Base-by-base conservation (phyloP, 2,888 invertebrate species). In the Sepioteuthis lessoniana region DNA sequence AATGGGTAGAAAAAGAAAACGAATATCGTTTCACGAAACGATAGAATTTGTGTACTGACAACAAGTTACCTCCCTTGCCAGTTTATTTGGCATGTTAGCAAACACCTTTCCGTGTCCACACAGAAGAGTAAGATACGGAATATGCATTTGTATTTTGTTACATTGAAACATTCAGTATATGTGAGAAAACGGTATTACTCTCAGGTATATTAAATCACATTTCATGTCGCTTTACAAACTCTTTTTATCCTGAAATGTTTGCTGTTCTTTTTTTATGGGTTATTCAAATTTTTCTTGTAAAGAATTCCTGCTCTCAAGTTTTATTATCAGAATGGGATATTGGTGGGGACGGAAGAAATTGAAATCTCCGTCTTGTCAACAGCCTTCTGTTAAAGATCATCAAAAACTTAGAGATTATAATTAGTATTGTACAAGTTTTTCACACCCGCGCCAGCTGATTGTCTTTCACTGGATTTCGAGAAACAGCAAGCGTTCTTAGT, bases 21-120 rank as follows among this genome's bases (percentile, higher is more conserved):
- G 76, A 76, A 76, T 19, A 13, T 7, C 13, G n/a, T 76, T 76
- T 76, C 10, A n/a, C 76, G 31, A n/a, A 76, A 76, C n/a, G 76
- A 76, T 76, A 76, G 76, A 76, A 10, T n/a, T 31, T 31, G 76
- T 76, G 76, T 31, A 76, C 31, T 31, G 31, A 16, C 76, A 76
- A 76, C 76, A n/a, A 76, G 50, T 76, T 76, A 76, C 76, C 76
- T 76, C 76, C 76, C 76, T 76, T 76, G 16, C n/a, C 76, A n/a
- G 76, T 76, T n/a, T n/a, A n/a, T 31, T 31, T n/a, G 76, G n/a
- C 76, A 76, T n/a, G 31, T 76, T 16, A n/a, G 10, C 76, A 76
- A 76, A 76, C 76, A 76, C 19, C n/a, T 76, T n/a, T 8, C n/a
- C 76, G 31, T 76, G n/a, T 76, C 76, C n/a, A 76, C 76, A 76